Conservation (phyloP, 2,797 vertebrate genomes). For the Pseudochirops corinnae region DNA sequence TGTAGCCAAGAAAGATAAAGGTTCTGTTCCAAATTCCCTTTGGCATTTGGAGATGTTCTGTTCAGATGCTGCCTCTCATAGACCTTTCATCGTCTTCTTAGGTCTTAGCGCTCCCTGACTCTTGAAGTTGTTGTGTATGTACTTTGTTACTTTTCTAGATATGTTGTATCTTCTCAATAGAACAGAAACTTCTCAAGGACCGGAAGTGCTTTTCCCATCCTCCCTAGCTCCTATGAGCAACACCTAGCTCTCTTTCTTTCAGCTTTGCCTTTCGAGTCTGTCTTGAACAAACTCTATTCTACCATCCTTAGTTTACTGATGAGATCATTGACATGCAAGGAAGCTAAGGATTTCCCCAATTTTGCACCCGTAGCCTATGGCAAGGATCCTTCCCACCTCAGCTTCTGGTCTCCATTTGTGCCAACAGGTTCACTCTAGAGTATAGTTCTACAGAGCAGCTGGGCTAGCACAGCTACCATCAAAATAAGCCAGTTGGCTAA, state of each 20-base stretch:
- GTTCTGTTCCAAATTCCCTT: background rate
- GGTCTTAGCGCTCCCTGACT: background rate
- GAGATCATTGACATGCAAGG: background rate
- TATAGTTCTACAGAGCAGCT: background rate
- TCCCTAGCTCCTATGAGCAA: background rate
- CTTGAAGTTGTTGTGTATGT: background rate
- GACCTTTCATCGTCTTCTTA: background rate
- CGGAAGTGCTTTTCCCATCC: background rate
- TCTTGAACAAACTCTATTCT: background rate
- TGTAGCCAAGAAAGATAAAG: too few species aligned
- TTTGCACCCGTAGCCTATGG: background rate
- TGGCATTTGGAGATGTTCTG: background rate
- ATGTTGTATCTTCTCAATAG: background rate
- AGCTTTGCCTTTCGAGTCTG: too few species aligned
- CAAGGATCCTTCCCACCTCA: background rate
- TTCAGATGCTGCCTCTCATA: background rate
- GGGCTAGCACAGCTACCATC: background rate
- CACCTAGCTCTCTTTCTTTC: too few species aligned
- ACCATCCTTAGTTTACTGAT: background rate
- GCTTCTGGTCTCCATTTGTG: background rate
- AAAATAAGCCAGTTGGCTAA: background rate
- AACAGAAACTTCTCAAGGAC: background rate
- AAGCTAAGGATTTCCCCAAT: background rate
- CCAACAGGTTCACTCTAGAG: background rate
- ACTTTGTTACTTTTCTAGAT: background rate